Evolutionary conservation across 2,113 vertebrate genomes (phyloP).

Genomic region (Dunckerocampus dactyliophorus): DNA sequence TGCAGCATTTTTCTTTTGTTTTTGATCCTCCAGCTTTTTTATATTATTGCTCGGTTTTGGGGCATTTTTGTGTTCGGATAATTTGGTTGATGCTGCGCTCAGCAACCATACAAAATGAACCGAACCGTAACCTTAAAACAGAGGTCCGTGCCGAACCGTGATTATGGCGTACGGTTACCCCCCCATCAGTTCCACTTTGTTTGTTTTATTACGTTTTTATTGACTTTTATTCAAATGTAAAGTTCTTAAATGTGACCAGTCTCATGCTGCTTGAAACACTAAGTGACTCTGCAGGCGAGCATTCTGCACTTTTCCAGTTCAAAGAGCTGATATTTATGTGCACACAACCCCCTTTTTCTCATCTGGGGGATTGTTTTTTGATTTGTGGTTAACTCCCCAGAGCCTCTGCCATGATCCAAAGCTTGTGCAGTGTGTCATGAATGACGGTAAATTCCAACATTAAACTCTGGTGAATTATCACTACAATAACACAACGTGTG

Average conservation of each 20-base stretch:
- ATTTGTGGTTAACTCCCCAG: constrained; percentile 66
- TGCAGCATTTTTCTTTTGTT: too few species aligned
- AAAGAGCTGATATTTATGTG: constrained; percentile 55
- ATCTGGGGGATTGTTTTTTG: constrained; percentile 30
- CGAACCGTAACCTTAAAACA: too few species aligned
- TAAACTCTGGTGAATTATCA: constrained; percentile 64
- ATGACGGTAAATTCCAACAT: constrained; percentile 72
- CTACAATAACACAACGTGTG: constrained; percentile 59
- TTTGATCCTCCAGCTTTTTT: too few species aligned
- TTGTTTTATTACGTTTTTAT: constrained; percentile 8
- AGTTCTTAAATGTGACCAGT: constrained; percentile 50
- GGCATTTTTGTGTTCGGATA: too few species aligned
- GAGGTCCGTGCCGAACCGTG: too few species aligned
- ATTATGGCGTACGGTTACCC: too few species aligned
- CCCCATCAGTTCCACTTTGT: neutral
- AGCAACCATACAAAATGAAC: too few species aligned
- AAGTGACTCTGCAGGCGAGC: constrained; percentile 39
- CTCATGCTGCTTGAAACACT: constrained; percentile 42
- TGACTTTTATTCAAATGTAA: constrained; percentile 15
- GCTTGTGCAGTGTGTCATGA: constrained; percentile 63
- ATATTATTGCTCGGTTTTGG: too few species aligned
- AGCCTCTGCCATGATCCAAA: constrained; percentile 58
- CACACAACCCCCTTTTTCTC: constrained; percentile 58
- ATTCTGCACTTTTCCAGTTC: constrained; percentile 33
- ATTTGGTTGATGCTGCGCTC: too few species aligned